phyloP scores from a whole-genome alignment of 2,888 invertebrate species.

The Parascotia fuliginaria region DNA sequence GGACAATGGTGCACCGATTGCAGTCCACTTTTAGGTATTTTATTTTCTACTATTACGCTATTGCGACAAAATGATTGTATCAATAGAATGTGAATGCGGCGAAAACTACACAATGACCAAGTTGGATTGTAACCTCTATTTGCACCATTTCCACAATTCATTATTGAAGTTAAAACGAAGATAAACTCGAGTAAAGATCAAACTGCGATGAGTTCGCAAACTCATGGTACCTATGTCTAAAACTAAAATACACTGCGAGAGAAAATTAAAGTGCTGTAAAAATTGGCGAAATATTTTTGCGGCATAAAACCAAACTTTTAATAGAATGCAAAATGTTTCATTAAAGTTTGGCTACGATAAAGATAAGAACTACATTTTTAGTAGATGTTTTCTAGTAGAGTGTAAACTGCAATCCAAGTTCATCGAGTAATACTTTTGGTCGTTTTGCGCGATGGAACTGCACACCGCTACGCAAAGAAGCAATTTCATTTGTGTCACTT shows the following conservation, averaged over 20 bases:
- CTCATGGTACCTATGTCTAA: conserved; percentile 27
- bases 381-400: neutral
- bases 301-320: conserved; percentile 31
- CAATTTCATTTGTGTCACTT: conserved; percentile 60
- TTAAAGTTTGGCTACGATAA: neutral
- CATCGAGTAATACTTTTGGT: conserved; percentile 36
- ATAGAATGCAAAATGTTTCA: conserved; percentile 17
- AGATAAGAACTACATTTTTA: neutral
- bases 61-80: conserved; percentile 71
- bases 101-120: conserved; percentile 47
- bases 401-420: conserved; percentile 14
- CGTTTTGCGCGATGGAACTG: conserved; percentile 27
- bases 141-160: conserved; percentile 28
- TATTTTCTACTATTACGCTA: conserved; percentile 74
- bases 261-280: conserved; percentile 40
- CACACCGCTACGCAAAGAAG: conserved; percentile 44
- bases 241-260: conserved; percentile 19
- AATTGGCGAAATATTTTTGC: conserved; percentile 23
- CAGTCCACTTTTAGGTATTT: conserved; percentile 69
- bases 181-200: conserved; percentile 15
- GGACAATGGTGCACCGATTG: conserved; percentile 80
- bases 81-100: conserved; percentile 61
- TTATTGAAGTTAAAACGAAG: conserved; percentile 18
- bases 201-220: conserved; percentile 24
- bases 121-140: conserved; percentile 29